phyloP scores from a whole-genome alignment of 2,113 vertebrate species.

The Brachirus orientalis region DNA sequence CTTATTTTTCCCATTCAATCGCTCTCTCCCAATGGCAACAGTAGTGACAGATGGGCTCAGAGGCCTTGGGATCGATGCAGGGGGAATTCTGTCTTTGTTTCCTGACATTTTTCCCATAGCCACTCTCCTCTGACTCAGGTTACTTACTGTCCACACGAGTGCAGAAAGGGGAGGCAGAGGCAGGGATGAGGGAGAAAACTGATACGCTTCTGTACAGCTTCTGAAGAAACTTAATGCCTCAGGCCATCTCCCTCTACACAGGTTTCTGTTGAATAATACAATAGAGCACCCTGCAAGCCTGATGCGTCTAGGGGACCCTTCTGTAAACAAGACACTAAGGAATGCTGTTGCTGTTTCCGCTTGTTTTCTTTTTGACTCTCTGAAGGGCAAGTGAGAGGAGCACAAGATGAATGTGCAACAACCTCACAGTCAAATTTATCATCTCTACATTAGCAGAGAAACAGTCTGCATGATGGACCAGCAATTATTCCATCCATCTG shows the following conservation, averaged over 20 bases:
- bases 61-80: slow-evolving; percentile 58
- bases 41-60: slow-evolving; percentile 68
- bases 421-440: slow-evolving; percentile 52
- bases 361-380: slow-evolving; percentile 46
- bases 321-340: slow-evolving; percentile 69
- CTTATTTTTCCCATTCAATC: slow-evolving; percentile 70
- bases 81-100: slow-evolving; percentile 77
- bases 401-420: slow-evolving; percentile 42
- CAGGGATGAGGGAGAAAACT: slow-evolving; percentile 43
- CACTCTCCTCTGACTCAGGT: slow-evolving; percentile 70
- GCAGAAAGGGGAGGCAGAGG: slow-evolving; percentile 35
- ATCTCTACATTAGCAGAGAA: slow-evolving; percentile 55
- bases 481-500: slow-evolving; percentile 60
- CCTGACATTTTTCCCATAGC: slow-evolving; percentile 73
- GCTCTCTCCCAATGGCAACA: slow-evolving; percentile 31
- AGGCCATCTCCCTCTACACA: slow-evolving; percentile 73
- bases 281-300: slow-evolving; percentile 69
- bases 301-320: slow-evolving; percentile 53
- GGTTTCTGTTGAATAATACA: slow-evolving; percentile 81
- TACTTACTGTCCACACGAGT: slow-evolving; percentile 75
- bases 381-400: slow-evolving; percentile 16
- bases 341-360: slow-evolving; percentile 47
- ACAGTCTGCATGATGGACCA: slow-evolving; percentile 49
- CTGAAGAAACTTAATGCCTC: slow-evolving; percentile 79
- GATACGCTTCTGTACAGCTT: slow-evolving; percentile 68